Conservation (phyloP, 2,888 invertebrate genomes). For the Ptychoptera contaminata region DNA sequence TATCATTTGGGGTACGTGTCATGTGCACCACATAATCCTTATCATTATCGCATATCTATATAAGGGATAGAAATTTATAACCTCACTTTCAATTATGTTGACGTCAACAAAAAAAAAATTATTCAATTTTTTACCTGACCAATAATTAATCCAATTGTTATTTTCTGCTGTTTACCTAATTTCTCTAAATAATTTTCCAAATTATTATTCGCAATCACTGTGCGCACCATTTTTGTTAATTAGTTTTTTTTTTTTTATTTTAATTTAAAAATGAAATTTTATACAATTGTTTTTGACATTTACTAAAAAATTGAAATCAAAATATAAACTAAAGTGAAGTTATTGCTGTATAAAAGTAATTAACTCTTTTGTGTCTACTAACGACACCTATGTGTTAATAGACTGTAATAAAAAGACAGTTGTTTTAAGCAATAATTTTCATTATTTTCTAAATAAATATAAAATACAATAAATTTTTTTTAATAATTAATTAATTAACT, state of each 20-base stretch:
- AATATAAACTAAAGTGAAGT: too few species aligned
- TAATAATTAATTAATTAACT: too few species aligned
- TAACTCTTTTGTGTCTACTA: too few species aligned
- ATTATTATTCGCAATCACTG: slow-evolving; percentile 50
- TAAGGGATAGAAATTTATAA: neutral
- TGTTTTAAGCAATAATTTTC: too few species aligned
- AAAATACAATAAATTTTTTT: too few species aligned
- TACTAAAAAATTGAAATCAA: too few species aligned
- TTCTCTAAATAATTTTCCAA: slow-evolving; percentile 50
- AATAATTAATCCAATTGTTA: slow-evolving; percentile 57
- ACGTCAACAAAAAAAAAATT: slow-evolving; percentile 10
- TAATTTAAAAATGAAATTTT: too few species aligned
- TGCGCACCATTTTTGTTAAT: slow-evolving; percentile 31
- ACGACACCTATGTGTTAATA: too few species aligned
- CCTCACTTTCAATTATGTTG: slow-evolving; percentile 2
- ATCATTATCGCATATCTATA: slow-evolving; percentile 34
- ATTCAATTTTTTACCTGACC: slow-evolving; percentile 51
- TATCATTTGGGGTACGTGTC: slow-evolving; percentile 52
- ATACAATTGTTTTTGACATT: too few species aligned
- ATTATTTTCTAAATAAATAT: too few species aligned
- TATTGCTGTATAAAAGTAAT: too few species aligned
- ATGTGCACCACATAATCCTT: slow-evolving; percentile 67
- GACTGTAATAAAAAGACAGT: too few species aligned
- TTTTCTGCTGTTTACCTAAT: slow-evolving; percentile 43
- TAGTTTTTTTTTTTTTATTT: neutral